These are phyloP conservation scores for Drosophila murphyi DNA, from an alignment of 1,140 invertebrate species.

Conservation along the genomic window DNA sequence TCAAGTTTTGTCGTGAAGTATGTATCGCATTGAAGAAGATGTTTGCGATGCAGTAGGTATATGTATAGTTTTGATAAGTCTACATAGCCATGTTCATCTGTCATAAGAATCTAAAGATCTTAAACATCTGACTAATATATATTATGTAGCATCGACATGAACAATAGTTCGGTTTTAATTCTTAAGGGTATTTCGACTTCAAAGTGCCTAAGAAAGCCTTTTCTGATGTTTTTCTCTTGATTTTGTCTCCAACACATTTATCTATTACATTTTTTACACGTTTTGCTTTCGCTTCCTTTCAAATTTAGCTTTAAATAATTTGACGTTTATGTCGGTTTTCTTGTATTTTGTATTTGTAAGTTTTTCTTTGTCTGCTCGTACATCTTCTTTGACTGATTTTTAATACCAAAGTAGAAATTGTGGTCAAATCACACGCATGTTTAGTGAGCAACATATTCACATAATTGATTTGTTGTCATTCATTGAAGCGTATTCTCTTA, in stretches of 20 bases:
- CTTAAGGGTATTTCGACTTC: too few species aligned
- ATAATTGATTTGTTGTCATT: constrained; percentile 63
- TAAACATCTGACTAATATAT: too few species aligned
- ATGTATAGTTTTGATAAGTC: too few species aligned
- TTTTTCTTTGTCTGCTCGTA: too few species aligned
- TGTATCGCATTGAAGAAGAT: too few species aligned
- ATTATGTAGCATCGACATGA: too few species aligned
- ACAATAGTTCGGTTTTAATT: too few species aligned
- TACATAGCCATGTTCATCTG: too few species aligned
- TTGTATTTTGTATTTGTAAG: background rate
- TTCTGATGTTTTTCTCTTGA: constrained; percentile 44
- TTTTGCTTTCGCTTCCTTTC: constrained; percentile 3
- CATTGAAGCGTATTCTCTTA: constrained; percentile 23
- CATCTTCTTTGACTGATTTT: constrained; percentile 46
- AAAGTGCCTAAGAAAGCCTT: too few species aligned
- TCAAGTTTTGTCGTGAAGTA: too few species aligned
- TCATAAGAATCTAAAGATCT: too few species aligned
- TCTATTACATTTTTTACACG: background rate
- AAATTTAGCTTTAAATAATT: constrained; percentile 58
- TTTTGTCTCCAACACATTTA: constrained; percentile 4
- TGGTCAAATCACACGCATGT: constrained; percentile 68
- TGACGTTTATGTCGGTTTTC: background rate
- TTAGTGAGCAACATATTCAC: constrained; percentile 39
- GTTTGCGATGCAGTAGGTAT: too few species aligned
- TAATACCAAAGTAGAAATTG: constrained; percentile 46